Conservation (phyloP, 2,113 vertebrate species). For the Halcyon malimbica region DNA sequence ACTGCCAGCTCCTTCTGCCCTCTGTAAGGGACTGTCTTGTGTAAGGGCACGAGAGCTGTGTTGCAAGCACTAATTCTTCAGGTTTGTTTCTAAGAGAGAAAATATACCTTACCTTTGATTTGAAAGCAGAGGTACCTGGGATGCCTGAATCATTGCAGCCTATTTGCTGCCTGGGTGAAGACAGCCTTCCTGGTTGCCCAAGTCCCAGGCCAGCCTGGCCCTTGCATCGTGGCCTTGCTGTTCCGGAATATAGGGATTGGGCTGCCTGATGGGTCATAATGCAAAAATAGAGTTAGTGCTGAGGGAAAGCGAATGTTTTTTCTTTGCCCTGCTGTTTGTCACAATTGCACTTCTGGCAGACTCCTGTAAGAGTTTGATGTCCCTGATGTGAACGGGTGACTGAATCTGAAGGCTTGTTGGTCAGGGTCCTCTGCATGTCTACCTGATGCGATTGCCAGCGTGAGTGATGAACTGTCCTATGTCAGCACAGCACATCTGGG, state of each 20-base stretch:
- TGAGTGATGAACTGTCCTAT: fast-evolving
- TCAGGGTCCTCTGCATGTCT: not conserved
- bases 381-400: not conserved
- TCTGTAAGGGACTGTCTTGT: not conserved
- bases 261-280: constrained; percentile 25
- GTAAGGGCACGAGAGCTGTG: not conserved
- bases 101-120: not conserved
- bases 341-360: not conserved
- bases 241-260: constrained; percentile 2
- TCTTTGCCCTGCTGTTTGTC: not conserved
- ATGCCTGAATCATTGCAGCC: not conserved
- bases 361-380: not conserved
- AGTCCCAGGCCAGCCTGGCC: constrained; percentile 34
- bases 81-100: not conserved
- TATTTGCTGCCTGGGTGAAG: not conserved
- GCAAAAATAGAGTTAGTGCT: not conserved
- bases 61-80: not conserved
- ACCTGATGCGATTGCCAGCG: not conserved
- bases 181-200: not conserved
- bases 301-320: not conserved
- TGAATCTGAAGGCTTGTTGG: not conserved
- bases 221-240: not conserved
- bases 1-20: not conserved
- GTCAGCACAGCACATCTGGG: not conserved
- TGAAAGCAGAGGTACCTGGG: not conserved